Evolutionary conservation across 2,888 invertebrate species (phyloP).

Genomic region (Thyatira batis): DNA sequence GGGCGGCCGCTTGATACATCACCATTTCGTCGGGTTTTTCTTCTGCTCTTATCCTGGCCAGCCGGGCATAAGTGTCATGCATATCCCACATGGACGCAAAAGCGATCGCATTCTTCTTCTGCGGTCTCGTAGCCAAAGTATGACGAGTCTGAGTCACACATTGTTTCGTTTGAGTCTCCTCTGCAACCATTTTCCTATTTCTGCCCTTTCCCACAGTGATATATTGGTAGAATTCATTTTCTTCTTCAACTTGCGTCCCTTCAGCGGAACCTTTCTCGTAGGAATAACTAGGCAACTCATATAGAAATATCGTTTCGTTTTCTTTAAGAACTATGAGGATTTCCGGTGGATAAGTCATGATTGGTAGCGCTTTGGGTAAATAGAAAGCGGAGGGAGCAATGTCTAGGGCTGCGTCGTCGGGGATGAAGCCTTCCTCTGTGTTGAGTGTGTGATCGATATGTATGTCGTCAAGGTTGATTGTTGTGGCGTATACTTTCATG

Average conservation of each 20-base stretch:
- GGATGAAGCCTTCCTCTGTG: conserved; percentile 59
- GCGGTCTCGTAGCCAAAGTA: conserved; percentile 81
- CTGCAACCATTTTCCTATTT: conserved; percentile 84
- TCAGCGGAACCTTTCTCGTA: conserved; percentile 83
- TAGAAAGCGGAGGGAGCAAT: conserved; percentile 70
- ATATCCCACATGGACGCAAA: conserved; percentile 91
- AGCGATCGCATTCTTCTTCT: conserved; percentile 80
- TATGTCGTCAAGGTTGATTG: conserved; percentile 78
- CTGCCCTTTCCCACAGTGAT: conserved; percentile 86
- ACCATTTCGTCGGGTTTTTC: conserved; percentile 74
- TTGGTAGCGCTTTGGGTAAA: conserved; percentile 54
- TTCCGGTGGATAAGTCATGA: conserved; percentile 76
- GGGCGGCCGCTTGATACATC: conserved; percentile 65
- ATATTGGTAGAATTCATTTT: conserved; percentile 86
- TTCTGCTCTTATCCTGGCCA: conserved; percentile 50
- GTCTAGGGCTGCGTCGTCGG: conserved; percentile 48
- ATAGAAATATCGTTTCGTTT: conserved; percentile 84
- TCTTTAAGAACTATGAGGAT: conserved; percentile 85
- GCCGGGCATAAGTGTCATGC: conserved; percentile 85
- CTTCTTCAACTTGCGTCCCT: conserved; percentile 79
- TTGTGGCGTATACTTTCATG: conserved; percentile 71
- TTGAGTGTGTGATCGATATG: conserved; percentile 74
- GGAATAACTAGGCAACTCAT: conserved; percentile 84
- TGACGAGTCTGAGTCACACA: conserved; percentile 84
- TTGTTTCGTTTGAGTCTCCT: conserved; percentile 87